These are phyloP conservation scores for Charina bottae DNA, from an alignment of 2,113 vertebrate genomes.

Conservation along the genomic window DNA sequence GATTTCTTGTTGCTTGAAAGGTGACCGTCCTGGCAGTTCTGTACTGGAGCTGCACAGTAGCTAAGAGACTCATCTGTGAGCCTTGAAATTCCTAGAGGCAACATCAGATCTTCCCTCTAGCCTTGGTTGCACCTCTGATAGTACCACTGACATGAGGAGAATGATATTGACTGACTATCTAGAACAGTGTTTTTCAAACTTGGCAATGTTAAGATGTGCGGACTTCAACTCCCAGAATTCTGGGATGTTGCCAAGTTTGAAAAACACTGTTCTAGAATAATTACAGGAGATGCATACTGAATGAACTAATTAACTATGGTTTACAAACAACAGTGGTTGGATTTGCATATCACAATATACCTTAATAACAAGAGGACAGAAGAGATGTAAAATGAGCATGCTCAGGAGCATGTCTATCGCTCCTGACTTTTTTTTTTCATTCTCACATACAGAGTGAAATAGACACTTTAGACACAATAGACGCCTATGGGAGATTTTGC, in stretches of 20 bases:
- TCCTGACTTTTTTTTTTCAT: too few species aligned
- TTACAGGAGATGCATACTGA: not conserved
- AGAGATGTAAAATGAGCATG: too few species aligned
- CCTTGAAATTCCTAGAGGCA: too few species aligned
- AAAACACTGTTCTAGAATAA: not conserved
- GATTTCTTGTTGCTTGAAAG: not conserved
- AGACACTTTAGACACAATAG: too few species aligned
- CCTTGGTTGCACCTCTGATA: not conserved
- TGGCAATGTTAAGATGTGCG: not conserved
- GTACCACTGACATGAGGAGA: not conserved
- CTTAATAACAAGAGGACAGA: too few species aligned
- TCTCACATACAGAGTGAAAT: too few species aligned
- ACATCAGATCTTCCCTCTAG: not conserved
- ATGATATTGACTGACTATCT: not conserved
- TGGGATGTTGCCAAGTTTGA: not conserved
- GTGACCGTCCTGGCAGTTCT: conserved; percentile 8
- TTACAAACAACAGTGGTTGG: too few species aligned
- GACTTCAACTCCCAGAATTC: not conserved
- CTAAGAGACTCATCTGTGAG: not conserved
- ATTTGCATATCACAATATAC: too few species aligned
- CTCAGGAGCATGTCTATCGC: too few species aligned
- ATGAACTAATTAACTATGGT: not conserved
- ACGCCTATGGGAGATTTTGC: too few species aligned
- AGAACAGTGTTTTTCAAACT: not conserved
- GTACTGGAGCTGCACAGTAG: not conserved